Evolutionary conservation across 2,888 invertebrate genomes (phyloP), one percentile per base, ranked within the genome.

Genomic region (Chrysotoxum bicinctum): DNA sequence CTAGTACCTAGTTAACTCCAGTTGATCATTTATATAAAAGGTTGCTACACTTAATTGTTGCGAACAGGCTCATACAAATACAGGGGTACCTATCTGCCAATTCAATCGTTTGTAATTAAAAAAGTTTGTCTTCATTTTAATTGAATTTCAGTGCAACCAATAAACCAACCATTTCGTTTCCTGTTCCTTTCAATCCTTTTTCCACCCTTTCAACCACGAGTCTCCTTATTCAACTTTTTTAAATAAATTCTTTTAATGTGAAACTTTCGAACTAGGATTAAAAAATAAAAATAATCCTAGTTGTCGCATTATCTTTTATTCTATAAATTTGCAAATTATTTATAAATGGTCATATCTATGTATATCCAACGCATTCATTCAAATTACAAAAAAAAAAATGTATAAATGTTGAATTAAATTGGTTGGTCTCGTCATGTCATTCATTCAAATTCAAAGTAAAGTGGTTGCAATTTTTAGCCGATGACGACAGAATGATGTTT

Each of bases 381-480:
- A 58, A 19, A 56, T 56, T 56, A 12, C 0, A 64, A 48, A 19
- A 69, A n/a, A 60, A 58, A 43, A 52, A 26, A 19, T 56, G 14
- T 26, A 58, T 69, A 16, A 62, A n/a, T 3, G n/a, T 40, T 40
- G 40, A 40, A 45, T 45, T 43, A 62, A 64, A 64, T 64, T 64
- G 43, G 43, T 64, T 64, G 43, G 43, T 43, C 62, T 26, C 12
- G 40, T 62, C 21, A 32, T 30, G 52, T 43, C 40, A 62, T n/a
- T n/a, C n/a, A 10, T 60, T 60, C 40, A 60, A 43, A 60, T 58
- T 58, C 58, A 37, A 58, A 35, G 10, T 56, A 8, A 78, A 84
- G 66, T 79, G 62, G 56, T 74, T 79, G 74, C 58, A 58, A 58
- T 45, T 64, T 69, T 58, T 50, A 48, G 48, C 56, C 75, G 70